phyloP scores from a whole-genome alignment of 2,888 invertebrate species.

The Tenthredo scrophulariae region DNA sequence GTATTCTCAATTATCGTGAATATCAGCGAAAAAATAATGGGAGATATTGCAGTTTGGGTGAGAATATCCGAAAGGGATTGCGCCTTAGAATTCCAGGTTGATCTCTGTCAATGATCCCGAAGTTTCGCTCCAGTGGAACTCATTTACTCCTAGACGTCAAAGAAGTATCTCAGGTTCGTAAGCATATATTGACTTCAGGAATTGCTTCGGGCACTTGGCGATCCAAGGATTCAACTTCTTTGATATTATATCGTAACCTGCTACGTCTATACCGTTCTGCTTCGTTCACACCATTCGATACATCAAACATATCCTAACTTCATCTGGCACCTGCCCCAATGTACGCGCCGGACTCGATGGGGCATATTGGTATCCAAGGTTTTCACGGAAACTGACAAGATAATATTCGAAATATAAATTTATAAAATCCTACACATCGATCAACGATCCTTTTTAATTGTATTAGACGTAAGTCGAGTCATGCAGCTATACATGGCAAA shows the following conservation, averaged over 20 bases:
- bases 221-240: constrained; percentile 7
- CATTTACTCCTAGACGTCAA: neutral
- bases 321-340: neutral
- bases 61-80: neutral
- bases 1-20: neutral
- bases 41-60: neutral
- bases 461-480: neutral
- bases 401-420: neutral
- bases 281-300: constrained; percentile 17
- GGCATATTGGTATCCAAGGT: neutral
- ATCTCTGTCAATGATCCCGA: neutral
- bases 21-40: neutral
- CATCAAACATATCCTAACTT: constrained; percentile 16
- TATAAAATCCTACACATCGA: neutral
- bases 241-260: constrained; percentile 1
- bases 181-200: constrained; percentile 38
- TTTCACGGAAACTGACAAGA: neutral
- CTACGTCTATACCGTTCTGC: constrained; percentile 3
- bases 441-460: neutral
- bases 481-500: neutral
- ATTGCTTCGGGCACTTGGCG: constrained; percentile 21
- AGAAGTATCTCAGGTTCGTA: neutral
- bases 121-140: neutral
- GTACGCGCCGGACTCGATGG: no score
- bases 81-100: neutral